Evolutionary conservation across 2,797 vertebrate genomes (phyloP), one percentile per base, ranked within the genome.

Genomic region (Pangasius larnaudii): DNA sequence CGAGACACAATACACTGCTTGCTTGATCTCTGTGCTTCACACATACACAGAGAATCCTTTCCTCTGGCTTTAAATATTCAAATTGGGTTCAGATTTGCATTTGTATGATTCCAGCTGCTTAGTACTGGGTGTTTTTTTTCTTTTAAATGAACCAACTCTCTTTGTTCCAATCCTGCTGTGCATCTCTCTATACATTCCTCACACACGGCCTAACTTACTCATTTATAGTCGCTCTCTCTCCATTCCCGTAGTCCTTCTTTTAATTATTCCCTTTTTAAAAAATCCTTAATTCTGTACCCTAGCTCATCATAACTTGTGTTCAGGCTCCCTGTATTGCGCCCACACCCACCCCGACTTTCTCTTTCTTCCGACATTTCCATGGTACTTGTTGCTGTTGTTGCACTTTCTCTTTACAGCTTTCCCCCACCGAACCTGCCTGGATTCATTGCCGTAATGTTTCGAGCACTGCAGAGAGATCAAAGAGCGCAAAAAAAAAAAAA

Each of bases 21-120:
- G 53, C 33, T 65, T 65, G 49, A 36, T 42, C 13, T 22, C 51
- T 1, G 8, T 56, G 77, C 46, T 8, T n/a, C 39, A 22, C 71
- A 53, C 39, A 49, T 27, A 49, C 33, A 46, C 10, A 51, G 13
- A 75, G 0, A 49, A 84, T 85, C 83, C 85, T 86, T 89, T 86
- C 91, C 84, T 71, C 67, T 80, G 86, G 86, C 89, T 92, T 91
- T 91, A 89, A 89, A 92, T 91, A 93, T 92, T 91, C 84, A 93
- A 92, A 93, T 90, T 27, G 63, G 74, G n/a, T 33, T 85, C 75
- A 22, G 36, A 91, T 92, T 92, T 92, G 91, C 91, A 91, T 93
- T 61, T 53, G 82, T 89, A 84, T 90, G 92, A 89, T 86, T 89
- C 85, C 80, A 81, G 86, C 82, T 79, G 90, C 88, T 88, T 30